Conservation (phyloP, 2,797 vertebrate species). For the Danio jaintianensis region DNA sequence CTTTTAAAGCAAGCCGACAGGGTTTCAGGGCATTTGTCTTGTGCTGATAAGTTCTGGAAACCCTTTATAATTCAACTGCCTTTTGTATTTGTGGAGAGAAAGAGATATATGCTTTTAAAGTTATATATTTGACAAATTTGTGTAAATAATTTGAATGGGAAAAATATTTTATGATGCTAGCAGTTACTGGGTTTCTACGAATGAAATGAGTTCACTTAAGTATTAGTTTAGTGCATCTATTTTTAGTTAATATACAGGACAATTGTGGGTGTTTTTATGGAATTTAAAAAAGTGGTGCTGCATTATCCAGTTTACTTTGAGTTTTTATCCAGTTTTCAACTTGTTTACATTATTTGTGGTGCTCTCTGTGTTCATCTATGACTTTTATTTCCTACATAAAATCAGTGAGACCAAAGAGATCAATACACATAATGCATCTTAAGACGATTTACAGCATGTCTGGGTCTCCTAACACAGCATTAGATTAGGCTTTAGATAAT, state of each 20-base stretch:
- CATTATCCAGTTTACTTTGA: background rate
- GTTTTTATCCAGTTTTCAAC: background rate
- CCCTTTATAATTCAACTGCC: background rate
- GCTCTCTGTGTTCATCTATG: background rate
- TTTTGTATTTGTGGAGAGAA: background rate
- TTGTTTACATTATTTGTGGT: conserved; percentile 12
- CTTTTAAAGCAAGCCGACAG: background rate
- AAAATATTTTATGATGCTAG: no score
- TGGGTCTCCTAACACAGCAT: background rate
- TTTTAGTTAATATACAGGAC: no score
- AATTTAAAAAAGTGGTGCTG: background rate
- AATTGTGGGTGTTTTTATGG: background rate
- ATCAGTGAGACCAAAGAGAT: background rate
- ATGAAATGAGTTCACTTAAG: no score
- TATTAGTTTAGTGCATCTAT: no score
- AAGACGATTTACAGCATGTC: conserved; percentile 15
- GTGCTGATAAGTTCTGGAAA: background rate
- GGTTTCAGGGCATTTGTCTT: background rate
- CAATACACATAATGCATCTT: conserved; percentile 11
- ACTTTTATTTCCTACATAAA: background rate
- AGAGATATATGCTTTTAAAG: background rate
- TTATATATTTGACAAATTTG: background rate
- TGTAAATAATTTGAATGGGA: no score
- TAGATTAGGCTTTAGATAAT: background rate
- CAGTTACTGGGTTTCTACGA: no score